These are phyloP conservation scores for Orussus abietinus DNA, from an alignment of 1,140 invertebrate species.

Conservation along the genomic window DNA sequence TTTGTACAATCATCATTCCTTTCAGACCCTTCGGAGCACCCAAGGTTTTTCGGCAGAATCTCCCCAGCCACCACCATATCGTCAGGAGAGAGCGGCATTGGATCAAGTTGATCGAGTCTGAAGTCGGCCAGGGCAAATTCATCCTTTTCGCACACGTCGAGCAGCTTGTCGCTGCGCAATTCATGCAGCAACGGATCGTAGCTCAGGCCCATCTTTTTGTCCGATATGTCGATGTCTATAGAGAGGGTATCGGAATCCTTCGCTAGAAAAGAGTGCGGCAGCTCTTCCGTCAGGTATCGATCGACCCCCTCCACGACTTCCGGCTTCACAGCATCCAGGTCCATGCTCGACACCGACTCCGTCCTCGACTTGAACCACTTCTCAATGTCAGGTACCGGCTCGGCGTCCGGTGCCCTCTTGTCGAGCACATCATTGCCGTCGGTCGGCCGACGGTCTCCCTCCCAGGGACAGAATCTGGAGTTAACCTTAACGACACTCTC, in stretches of 20 bases:
- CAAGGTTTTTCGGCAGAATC: no score
- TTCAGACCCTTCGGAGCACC: no score
- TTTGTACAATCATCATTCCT: not conserved
- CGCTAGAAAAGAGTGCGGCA: slow-evolving; percentile 29
- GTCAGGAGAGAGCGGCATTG: slow-evolving; percentile 32
- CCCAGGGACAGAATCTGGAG: slow-evolving; percentile 12
- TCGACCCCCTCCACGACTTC: slow-evolving; percentile 28
- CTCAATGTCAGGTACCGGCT: slow-evolving; percentile 38
- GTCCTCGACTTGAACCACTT: slow-evolving; percentile 42
- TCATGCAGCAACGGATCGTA: slow-evolving; percentile 41
- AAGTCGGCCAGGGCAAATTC: slow-evolving; percentile 43
- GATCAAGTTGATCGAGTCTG: slow-evolving; percentile 42
- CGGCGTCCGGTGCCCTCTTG: slow-evolving; percentile 19
- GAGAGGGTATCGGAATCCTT: slow-evolving; percentile 32
- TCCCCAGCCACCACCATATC: slow-evolving; percentile 42
- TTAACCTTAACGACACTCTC: slow-evolving; percentile 6
- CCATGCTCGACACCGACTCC: slow-evolving; percentile 34
- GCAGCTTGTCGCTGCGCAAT: slow-evolving; percentile 37
- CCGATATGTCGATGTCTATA: slow-evolving; percentile 36
- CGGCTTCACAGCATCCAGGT: slow-evolving; percentile 32
- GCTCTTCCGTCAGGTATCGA: slow-evolving; percentile 29
- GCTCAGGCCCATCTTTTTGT: slow-evolving; percentile 35
- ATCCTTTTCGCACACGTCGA: slow-evolving; percentile 35
- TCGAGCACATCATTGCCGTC: not conserved
- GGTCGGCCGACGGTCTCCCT: slow-evolving; percentile 1